phyloP scores from a whole-genome alignment of 2,888 invertebrate genomes.

The Hyposoter dolosus region DNA sequence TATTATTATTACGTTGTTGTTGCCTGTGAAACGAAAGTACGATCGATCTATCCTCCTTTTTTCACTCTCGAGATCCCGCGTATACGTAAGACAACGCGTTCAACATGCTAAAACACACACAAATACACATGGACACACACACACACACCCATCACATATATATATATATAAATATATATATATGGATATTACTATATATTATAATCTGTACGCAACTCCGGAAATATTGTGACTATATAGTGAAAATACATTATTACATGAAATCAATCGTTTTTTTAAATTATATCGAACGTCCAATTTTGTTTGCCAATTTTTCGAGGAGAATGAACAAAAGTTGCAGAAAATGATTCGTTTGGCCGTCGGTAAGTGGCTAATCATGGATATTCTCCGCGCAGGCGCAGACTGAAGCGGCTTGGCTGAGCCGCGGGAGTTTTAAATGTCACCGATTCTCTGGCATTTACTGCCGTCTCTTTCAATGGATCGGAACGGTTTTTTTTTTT shows the following conservation, averaged over 20 bases:
- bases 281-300: not conserved
- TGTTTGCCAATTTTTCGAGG: too few relatives aligned
- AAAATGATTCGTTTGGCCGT: too few relatives aligned
- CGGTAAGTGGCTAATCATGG: not conserved
- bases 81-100: conserved; percentile 25
- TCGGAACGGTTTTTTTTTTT: too few relatives aligned
- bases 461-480: too few relatives aligned
- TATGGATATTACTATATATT: conserved; percentile 17
- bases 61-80: conserved; percentile 17
- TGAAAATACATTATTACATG: conserved; percentile 35
- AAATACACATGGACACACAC: conserved; percentile 4
- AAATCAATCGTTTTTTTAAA: conserved; percentile 49
- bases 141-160: conserved; percentile 10
- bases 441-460: too few relatives aligned
- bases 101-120: conserved; percentile 14
- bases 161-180: conserved; percentile 23
- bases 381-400: not conserved
- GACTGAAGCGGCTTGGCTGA: not conserved
- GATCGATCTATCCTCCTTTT: conserved; percentile 13
- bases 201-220: conserved; percentile 15
- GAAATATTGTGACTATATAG: conserved; percentile 28
- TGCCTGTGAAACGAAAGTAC: conserved; percentile 26
- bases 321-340: too few relatives aligned
- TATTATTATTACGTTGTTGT: conserved; percentile 40
- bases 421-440: too few relatives aligned